A percentile compares a stretch with the other conserved stretches of the same genome.
Evolutionary conservation across 2,888 invertebrate genomes (phyloP).

Genomic region (Cerastis rubricosa): DNA sequence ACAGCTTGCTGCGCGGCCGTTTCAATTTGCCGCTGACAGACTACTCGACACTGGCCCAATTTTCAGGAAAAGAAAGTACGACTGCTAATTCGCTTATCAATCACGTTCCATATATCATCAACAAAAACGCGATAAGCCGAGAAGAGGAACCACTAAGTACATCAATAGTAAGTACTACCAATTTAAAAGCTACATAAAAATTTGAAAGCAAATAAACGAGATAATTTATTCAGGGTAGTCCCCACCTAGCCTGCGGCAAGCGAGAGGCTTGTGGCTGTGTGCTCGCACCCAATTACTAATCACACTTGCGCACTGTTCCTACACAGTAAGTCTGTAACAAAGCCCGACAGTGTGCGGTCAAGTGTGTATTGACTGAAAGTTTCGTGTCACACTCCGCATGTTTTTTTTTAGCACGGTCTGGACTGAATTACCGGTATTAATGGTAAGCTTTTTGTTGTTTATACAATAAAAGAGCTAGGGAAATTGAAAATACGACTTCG

Average conservation of each 20-base stretch:
- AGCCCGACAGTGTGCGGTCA: conserved; percentile 3
- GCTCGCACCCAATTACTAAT: conserved; percentile 30
- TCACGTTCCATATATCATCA: background rate
- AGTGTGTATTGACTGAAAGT: conserved; percentile 4
- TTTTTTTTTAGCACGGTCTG: background rate
- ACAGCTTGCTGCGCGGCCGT: background rate
- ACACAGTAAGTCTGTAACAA: conserved; percentile 1
- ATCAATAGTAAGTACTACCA: background rate
- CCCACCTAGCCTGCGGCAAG: conserved; percentile 2
- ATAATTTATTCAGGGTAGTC: conserved; percentile 2
- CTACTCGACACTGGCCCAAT: background rate
- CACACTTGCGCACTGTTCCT: conserved; percentile 4
- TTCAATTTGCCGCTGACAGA: conserved; percentile 1
- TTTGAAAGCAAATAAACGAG: conserved; percentile 13
- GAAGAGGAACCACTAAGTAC: background rate
- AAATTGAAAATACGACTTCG: background rate
- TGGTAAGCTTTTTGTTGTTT: background rate
- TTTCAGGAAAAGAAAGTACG: background rate
- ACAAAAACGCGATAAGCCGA: no score
- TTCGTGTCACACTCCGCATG: background rate
- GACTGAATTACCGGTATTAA: background rate
- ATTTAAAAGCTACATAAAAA: conserved; percentile 6
- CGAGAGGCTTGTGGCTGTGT: conserved; percentile 8
- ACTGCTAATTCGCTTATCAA: background rate
- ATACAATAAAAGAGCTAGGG: background rate